Evolutionary conservation across 1,140 invertebrate species (phyloP).

Genomic region (Caenorhabditis tropicalis): DNA sequence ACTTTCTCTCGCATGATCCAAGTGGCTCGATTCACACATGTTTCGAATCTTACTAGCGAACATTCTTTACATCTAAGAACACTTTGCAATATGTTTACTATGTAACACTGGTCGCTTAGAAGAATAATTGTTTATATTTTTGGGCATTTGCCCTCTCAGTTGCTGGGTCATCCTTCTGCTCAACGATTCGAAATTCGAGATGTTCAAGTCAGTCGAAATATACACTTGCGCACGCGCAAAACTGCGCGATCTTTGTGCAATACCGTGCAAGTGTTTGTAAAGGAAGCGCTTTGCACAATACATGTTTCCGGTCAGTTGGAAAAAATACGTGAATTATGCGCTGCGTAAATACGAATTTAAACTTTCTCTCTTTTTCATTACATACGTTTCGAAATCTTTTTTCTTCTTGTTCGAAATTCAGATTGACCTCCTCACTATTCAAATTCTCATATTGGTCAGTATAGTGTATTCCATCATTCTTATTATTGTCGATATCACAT

Average conservation of each 20-base stretch:
- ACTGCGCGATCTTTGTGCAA: constrained; percentile 35
- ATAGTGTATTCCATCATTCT: constrained; percentile 14
- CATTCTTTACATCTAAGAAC: not conserved
- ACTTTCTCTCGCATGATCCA: not conserved
- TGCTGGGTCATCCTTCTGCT: not conserved
- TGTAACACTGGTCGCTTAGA: not conserved
- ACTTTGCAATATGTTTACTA: not conserved
- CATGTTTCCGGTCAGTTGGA: constrained; percentile 35
- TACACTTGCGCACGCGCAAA: not conserved
- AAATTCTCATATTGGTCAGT: not conserved
- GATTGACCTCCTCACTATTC: not conserved
- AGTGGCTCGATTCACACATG: not conserved
- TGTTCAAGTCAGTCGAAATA: constrained; percentile 31
- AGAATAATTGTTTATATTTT: not conserved
- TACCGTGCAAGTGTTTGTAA: constrained; percentile 22
- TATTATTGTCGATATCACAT: constrained; percentile 13
- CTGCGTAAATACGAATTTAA: constrained; percentile 24
- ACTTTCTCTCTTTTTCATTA: not conserved
- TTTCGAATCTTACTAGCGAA: not conserved
- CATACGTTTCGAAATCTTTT: not conserved
- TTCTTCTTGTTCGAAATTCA: not conserved
- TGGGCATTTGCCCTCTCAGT: not conserved
- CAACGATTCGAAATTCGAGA: not conserved
- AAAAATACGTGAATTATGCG: constrained; percentile 34
- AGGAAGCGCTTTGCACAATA: not conserved